Conservation (phyloP, 2,113 vertebrate genomes). For the Odobenus rosmarus region DNA sequence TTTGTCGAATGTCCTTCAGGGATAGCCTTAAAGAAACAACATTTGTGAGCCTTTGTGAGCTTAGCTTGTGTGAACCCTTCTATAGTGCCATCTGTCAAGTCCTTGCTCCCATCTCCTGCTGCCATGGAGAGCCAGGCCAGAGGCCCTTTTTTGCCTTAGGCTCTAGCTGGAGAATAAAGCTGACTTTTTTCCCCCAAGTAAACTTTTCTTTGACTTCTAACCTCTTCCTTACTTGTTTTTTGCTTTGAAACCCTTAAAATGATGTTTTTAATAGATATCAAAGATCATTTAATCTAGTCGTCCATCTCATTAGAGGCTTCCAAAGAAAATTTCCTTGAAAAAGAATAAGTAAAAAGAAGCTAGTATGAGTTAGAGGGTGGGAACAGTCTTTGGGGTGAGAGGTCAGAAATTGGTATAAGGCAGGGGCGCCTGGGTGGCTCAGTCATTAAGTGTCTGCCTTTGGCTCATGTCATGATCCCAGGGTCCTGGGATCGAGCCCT, state of each 20-base stretch:
- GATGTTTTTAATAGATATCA: conserved; percentile 14
- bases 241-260: conserved; percentile 40
- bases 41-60: conserved; percentile 80
- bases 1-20: conserved; percentile 71
- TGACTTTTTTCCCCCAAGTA: conserved; percentile 52
- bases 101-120: conserved; percentile 57
- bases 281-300: conserved; percentile 25
- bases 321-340: conserved; percentile 41
- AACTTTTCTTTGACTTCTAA: conserved; percentile 62
- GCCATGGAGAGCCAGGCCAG: conserved; percentile 56
- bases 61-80: conserved; percentile 76
- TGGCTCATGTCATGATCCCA: no score
- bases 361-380: not conserved
- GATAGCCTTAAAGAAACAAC: conserved; percentile 77
- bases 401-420: not conserved
- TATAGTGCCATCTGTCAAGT: conserved; percentile 82
- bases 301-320: not conserved
- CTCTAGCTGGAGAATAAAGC: conserved; percentile 65
- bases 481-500: no score
- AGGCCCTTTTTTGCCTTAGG: conserved; percentile 32
- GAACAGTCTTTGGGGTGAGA: not conserved
- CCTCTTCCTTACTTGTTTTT: conserved; percentile 32
- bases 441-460: no score
- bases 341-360: conserved; percentile 40
- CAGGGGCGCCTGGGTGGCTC: no score